Evolutionary conservation across 2,888 invertebrate genomes (phyloP).

Genomic region (Pammene fasciana): DNA sequence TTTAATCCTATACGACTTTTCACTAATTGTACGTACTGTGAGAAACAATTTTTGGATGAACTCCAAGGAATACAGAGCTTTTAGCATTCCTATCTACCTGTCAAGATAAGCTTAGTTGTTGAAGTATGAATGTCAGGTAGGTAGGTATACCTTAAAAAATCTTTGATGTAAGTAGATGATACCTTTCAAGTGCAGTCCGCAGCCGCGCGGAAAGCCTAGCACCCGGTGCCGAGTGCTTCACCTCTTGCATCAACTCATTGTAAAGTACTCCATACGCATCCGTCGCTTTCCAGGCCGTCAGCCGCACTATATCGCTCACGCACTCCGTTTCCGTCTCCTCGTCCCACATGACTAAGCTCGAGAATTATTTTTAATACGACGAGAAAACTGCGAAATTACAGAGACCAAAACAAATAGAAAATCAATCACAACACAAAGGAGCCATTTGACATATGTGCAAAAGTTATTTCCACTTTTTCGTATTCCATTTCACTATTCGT

Average conservation of each 20-base stretch:
- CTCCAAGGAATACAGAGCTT: not conserved
- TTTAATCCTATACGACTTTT: too few relatives aligned
- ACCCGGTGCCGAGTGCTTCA: constrained; percentile 86
- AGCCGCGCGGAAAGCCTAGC: constrained; percentile 83
- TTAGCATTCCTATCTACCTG: not conserved
- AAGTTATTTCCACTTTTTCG: constrained; percentile 15
- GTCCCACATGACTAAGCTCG: constrained; percentile 44
- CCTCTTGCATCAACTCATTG: constrained; percentile 86
- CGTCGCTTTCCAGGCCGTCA: constrained; percentile 41
- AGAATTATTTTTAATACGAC: not conserved
- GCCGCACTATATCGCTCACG: constrained; percentile 39
- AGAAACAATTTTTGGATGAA: too few relatives aligned
- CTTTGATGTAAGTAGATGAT: constrained; percentile 2
- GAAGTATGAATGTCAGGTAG: not conserved
- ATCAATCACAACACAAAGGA: constrained; percentile 40
- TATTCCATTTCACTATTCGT: not conserved
- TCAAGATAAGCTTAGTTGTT: not conserved
- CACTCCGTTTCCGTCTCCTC: constrained; percentile 42
- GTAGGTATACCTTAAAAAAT: not conserved
- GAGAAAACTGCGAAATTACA: constrained; percentile 13
- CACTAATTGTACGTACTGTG: not conserved
- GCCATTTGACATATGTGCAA: constrained; percentile 26
- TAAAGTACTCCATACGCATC: constrained; percentile 69
- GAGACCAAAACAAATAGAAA: constrained; percentile 31
- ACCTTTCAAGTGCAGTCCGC: constrained; percentile 71